Conservation (phyloP, 1,140 invertebrate species). For the Drosophila leontia region DNA sequence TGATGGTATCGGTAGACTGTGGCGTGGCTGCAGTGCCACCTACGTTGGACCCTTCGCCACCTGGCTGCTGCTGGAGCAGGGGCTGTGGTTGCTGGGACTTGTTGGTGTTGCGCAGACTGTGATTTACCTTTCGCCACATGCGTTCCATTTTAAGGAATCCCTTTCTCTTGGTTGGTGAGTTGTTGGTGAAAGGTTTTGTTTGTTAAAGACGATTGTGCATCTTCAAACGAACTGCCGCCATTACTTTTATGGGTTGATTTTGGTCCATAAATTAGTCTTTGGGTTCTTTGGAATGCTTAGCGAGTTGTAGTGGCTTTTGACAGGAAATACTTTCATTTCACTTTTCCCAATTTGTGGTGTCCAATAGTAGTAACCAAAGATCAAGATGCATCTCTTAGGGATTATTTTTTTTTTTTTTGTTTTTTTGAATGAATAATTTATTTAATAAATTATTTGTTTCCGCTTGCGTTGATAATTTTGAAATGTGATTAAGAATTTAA, state of each 20-base stretch:
- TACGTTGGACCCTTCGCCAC: constrained; percentile 6
- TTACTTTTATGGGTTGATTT: not conserved
- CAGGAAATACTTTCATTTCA: not conserved
- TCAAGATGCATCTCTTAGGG: not conserved
- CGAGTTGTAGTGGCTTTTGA: not conserved
- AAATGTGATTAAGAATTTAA: not conserved
- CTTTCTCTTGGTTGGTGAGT: constrained; percentile 1
- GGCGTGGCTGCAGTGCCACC: constrained; percentile 48
- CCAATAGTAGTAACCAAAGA: not conserved
- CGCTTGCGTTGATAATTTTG: not conserved
- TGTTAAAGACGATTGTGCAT: not conserved
- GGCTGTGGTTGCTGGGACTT: constrained; percentile 48
- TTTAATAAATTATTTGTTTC: not conserved
- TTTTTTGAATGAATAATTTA: not conserved
- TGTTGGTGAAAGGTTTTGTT: not conserved
- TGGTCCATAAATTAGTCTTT: not conserved
- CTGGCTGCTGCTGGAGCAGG: not conserved
- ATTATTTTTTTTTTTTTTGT: too few relatives aligned
- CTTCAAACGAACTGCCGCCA: not conserved
- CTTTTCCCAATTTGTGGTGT: not conserved
- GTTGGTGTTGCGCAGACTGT: constrained; percentile 79
- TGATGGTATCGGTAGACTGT: constrained; percentile 74
- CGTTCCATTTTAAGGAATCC: constrained; percentile 67
- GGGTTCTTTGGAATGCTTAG: not conserved
- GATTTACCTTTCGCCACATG: constrained; percentile 84